Conservation (phyloP, 2,113 vertebrate species). For the Procapra przewalskii region DNA sequence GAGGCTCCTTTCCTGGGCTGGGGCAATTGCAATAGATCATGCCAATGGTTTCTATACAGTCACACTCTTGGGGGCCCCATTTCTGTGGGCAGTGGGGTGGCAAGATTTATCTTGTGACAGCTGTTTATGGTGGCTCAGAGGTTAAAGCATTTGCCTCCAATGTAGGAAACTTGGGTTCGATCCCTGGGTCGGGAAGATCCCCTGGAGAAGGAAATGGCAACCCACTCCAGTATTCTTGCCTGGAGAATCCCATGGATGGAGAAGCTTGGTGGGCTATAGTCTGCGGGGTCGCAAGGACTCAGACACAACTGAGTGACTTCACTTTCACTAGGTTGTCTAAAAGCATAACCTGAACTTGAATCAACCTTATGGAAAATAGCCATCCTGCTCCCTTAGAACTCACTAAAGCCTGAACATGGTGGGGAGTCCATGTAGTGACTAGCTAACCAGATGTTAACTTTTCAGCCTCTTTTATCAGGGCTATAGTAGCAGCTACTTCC, state of each 20-base stretch:
- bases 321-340: background rate
- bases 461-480: background rate
- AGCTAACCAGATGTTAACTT: background rate
- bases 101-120: background rate
- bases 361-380: background rate
- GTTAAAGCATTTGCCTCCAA: no score
- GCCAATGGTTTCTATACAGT: accelerated
- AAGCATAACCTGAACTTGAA: background rate
- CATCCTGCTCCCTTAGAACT: background rate
- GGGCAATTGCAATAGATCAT: background rate
- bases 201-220: no score
- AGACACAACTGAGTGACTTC: no score
- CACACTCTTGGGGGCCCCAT: background rate
- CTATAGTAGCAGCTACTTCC: background rate
- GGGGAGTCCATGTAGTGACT: background rate
- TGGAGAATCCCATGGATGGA: no score
- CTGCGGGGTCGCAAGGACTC: no score
- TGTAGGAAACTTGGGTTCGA: no score
- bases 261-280: no score
- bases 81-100: background rate
- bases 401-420: background rate
- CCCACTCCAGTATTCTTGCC: no score
- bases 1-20: background rate
- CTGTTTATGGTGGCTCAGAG: background rate
- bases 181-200: no score